Evolutionary conservation across 2,113 vertebrate species (phyloP).

Genomic region (Sturnus vulgaris): DNA sequence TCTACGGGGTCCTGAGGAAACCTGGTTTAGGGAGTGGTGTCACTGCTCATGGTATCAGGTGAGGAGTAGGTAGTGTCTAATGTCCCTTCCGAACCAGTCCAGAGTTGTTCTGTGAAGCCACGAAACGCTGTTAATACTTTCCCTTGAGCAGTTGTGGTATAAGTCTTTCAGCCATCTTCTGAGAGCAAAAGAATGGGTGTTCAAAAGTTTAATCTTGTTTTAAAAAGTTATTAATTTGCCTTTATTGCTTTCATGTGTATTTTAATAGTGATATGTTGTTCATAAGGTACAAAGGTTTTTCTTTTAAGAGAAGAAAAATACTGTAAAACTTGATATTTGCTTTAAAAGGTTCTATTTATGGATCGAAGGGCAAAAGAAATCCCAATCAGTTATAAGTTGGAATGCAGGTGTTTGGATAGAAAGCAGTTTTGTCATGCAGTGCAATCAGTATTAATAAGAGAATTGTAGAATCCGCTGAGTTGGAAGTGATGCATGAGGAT

Average conservation of each 20-base stretch:
- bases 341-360: background rate
- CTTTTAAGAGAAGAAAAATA: background rate
- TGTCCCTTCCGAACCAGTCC: background rate
- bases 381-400: background rate
- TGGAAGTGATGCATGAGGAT: background rate
- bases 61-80: too few relatives aligned
- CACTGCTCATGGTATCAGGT: background rate
- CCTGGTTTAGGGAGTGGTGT: fast-evolving
- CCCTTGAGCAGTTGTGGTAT: fast-evolving
- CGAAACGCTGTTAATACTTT: background rate
- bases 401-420: background rate
- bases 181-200: background rate
- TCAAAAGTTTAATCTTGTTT: background rate
- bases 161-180: background rate
- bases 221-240: background rate
- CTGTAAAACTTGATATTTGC: background rate
- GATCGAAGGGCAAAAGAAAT: background rate
- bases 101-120: background rate
- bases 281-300: background rate
- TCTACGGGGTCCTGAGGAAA: too few relatives aligned
- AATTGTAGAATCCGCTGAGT: background rate
- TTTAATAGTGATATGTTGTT: background rate
- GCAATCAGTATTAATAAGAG: background rate
- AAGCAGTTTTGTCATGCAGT: background rate
- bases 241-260: background rate